A percentile compares a stretch with the other conserved stretches of the same genome.
Evolutionary conservation across 2,113 vertebrate genomes (phyloP).

Genomic region (Lepidothrix coronata): DNA sequence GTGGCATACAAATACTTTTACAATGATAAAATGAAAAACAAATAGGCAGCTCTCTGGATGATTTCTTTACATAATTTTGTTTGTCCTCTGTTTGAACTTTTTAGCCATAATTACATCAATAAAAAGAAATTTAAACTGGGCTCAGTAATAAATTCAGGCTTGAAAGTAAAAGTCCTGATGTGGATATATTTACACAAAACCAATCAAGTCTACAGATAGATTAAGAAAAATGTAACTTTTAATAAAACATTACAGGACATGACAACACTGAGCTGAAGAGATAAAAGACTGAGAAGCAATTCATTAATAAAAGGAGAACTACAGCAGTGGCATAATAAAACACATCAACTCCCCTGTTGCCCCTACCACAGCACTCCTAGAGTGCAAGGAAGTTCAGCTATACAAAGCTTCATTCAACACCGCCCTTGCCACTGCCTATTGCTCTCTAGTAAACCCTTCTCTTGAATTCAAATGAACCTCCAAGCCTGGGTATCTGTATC

Average conservation of each 20-base stretch:
- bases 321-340: background rate
- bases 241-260: constrained; percentile 2
- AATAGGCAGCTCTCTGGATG: background rate
- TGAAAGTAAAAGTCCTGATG: background rate
- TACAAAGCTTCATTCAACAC: background rate
- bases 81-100: constrained; percentile 52
- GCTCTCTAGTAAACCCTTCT: background rate
- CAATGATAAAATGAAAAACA: background rate
- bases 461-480: background rate
- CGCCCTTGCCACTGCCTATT: background rate
- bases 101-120: constrained; percentile 5
- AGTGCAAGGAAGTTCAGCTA: background rate
- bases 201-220: background rate
- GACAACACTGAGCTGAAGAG: background rate
- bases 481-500: background rate
- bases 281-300: background rate
- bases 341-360: background rate
- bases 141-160: constrained; percentile 10
- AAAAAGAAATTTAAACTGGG: constrained; percentile 14
- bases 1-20: background rate
- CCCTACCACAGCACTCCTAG: background rate
- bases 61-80: constrained; percentile 16
- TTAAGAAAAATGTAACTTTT: background rate
- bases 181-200: background rate
- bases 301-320: constrained; percentile 5